These are phyloP conservation scores for Mesitornis unicolor DNA, from an alignment of 2,113 vertebrate species.

Conservation along the genomic window DNA sequence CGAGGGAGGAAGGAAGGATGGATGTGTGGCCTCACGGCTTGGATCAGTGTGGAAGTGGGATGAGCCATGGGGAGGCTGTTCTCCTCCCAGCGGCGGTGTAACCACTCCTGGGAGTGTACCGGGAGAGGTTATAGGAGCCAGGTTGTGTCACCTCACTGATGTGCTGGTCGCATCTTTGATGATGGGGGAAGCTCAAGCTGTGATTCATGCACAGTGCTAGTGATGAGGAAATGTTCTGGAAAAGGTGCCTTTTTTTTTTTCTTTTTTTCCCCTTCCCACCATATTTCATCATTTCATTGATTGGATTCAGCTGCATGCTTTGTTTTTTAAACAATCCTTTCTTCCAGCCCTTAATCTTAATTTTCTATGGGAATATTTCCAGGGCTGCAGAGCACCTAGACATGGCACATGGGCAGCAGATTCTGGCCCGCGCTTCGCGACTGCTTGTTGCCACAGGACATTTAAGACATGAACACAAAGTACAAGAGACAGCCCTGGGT, in stretches of 20 bases:
- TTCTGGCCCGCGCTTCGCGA: background rate
- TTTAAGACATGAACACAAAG: background rate
- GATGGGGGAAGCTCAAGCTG: background rate
- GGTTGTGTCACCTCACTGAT: background rate
- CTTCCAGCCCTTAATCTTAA: background rate
- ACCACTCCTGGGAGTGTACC: background rate
- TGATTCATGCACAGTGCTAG: background rate
- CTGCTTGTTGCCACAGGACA: background rate
- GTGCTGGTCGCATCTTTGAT: background rate
- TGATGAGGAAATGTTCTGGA: background rate
- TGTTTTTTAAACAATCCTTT: background rate
- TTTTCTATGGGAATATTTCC: background rate
- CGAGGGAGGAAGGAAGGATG: background rate
- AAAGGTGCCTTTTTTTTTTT: background rate
- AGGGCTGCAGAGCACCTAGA: background rate
- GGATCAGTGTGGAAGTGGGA: background rate
- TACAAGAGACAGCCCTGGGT: background rate
- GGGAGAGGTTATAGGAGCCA: background rate
- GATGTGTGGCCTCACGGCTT: background rate
- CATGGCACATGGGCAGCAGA: background rate
- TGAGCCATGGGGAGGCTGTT: background rate
- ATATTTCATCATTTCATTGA: background rate
- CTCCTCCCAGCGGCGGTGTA: background rate
- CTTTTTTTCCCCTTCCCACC: accelerated
- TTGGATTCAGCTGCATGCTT: background rate